Base-by-base conservation (phyloP, 2,113 vertebrate species). In the Epinephelus lanceolatus region DNA sequence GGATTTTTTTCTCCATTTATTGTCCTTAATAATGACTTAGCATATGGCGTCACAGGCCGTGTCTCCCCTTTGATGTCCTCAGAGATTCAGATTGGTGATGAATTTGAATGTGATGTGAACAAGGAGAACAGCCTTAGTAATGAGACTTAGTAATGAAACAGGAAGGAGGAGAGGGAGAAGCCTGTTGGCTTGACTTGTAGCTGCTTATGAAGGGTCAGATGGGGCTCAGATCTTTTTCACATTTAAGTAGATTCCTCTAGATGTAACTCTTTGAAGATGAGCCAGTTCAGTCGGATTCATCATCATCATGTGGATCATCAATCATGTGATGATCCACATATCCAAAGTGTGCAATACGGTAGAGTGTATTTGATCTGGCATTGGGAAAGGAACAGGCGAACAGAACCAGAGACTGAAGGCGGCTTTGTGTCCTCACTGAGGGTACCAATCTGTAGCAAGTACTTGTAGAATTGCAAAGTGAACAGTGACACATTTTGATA, bases 251-350 rank as follows among this genome's bases (percentile, higher is more conserved):
- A 89, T 80, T 86, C 78, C 60, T 63, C 57, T 7, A 51, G 66
- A 69, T 66, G 60, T 23, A 40, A 66, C 47, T 65, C 83, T 90
- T 91, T 90, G 78, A 89, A 80, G 63, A 84, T 70, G 59, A 85
- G 82, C 87, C 80, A 88, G 69, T 84, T 74, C 5, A 14, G 47
- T 62, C 3, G 2, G 71, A 81, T 70, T 81, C 52, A 80, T 30
- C 30, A 30, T 30, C 30, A 30, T 30, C 4, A 30, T 30, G 30
- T 30, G 30, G 30, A 30, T 30, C 30, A 30, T 30, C 69, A 81
- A 76, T 73, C 82, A 88, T 77, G 76, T 84, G 86, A 86, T 77
- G 47, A 63, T 53, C 63, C 49, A 17, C 1, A n/a, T 86, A 49
- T 66, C 62, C 59, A 45, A 72, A 45, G 71, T 59, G 9, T 33